Conservation (phyloP, 37 sponge, comb jelly and placozoan species). For the Chondrilla cf. caribensis region DNA sequence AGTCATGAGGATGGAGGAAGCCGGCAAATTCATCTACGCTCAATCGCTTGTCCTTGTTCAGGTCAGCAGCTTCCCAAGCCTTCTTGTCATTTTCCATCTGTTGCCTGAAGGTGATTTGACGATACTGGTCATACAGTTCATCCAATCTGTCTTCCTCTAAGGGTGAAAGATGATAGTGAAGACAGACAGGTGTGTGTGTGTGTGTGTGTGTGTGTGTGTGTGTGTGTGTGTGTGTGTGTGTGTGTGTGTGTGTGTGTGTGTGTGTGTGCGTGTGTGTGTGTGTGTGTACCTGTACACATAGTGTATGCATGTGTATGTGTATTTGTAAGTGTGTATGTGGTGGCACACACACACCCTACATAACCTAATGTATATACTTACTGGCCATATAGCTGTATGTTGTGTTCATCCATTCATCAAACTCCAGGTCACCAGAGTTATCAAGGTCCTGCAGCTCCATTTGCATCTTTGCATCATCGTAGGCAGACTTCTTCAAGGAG, state of each 20-base stretch:
- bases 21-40: constrained; percentile 29
- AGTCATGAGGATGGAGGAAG: constrained; percentile 51
- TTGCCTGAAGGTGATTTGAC: not conserved
- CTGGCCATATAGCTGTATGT: constrained; percentile 14
- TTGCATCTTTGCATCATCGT: not conserved
- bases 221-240: too few relatives aligned
- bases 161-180: too few relatives aligned
- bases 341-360: too few relatives aligned
- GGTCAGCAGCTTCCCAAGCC: constrained; percentile 28
- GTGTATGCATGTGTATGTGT: too few relatives aligned
- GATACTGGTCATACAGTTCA: not conserved
- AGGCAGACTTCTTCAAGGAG: not conserved
- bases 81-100: constrained; percentile 24
- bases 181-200: too few relatives aligned
- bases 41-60: constrained; percentile 30
- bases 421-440: not conserved
- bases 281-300: too few relatives aligned
- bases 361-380: not conserved
- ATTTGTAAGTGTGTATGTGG: too few relatives aligned
- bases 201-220: too few relatives aligned
- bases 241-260: too few relatives aligned
- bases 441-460: not conserved
- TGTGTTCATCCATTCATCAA: constrained; percentile 10
- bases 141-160: not conserved
- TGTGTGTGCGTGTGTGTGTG: too few relatives aligned